Base-by-base conservation (phyloP, 2,113 vertebrate species). In the Barbus barbus region DNA sequence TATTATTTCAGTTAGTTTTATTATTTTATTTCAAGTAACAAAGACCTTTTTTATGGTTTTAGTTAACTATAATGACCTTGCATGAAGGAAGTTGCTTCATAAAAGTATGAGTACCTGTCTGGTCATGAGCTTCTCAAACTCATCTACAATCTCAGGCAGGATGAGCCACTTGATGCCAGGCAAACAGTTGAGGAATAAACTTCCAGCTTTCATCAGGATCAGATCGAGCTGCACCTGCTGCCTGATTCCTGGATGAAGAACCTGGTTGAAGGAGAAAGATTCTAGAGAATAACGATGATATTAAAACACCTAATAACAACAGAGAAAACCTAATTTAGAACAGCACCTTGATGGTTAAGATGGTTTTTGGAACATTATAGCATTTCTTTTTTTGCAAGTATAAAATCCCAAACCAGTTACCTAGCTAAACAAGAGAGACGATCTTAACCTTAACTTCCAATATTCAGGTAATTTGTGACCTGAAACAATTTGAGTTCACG, bases 81-180 rank as follows among this genome's bases (percentile, higher is more conserved):
- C 61, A 36, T 2, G 16, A 33, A 36, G 28, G 31, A 67, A 67
- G 38, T 1, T 6, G 69, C 14, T 53, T 61, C 22, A 56, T 46
- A 38, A 38, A 8, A 51, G 36, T 22, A 65, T 71, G 71, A 33
- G 12, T 78, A 98, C 98, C 96, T 99, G 97, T 89, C 95, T 96
- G 87, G 94, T 95, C 98, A 99, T 99, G 71, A 99, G 96, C 90
- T 96, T 97, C 92, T 98, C 96, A 93, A 99, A 99, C 90, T 99
- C 97, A 2, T 96, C 94, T 60, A 99, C 96, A 9, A 41, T 41
- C 38, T 41, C 38, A 9, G 38, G 38, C 38, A 41, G 9, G 38
- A 8, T 41, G 38, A 41, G 38, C 38, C 38, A 41, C 38, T 41
- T 41, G 38, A 41, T 41, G 38, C 38, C 38, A 9, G 38, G 38